Evolutionary conservation across 2,888 invertebrate species (phyloP).

Genomic region (Nymphalis polychloros): DNA sequence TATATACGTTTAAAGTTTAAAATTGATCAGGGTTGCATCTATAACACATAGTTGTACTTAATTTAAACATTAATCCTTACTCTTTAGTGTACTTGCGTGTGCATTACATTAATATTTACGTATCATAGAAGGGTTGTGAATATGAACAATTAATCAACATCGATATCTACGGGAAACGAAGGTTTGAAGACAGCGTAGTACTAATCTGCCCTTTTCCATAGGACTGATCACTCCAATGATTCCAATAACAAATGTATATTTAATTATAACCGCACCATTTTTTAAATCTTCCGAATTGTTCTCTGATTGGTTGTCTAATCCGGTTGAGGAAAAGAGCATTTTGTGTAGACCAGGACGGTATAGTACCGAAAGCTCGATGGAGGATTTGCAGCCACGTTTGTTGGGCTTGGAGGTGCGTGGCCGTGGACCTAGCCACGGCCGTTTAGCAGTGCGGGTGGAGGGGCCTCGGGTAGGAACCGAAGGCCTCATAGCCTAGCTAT

Average conservation of each 20-base stretch:
- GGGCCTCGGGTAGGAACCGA: slow-evolving; percentile 76
- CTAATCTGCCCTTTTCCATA: slow-evolving; percentile 41
- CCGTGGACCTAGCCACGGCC: slow-evolving; percentile 39
- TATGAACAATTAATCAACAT: slow-evolving; percentile 41
- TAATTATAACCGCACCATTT: slow-evolving; percentile 15
- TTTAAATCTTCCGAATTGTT: slow-evolving; percentile 32
- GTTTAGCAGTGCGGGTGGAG: slow-evolving; percentile 78
- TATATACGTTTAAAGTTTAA: slow-evolving; percentile 55
- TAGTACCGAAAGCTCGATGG: slow-evolving; percentile 61
- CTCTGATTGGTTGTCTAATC: slow-evolving; percentile 12
- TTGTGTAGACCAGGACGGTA: slow-evolving; percentile 48
- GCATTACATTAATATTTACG: slow-evolving; percentile 71
- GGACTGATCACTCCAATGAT: slow-evolving; percentile 13
- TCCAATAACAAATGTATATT: slow-evolving; percentile 9
- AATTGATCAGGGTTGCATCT: slow-evolving; percentile 69
- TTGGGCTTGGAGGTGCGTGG: slow-evolving; percentile 44
- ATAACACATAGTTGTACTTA: slow-evolving; percentile 64
- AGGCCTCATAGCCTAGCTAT: slow-evolving; percentile 85
- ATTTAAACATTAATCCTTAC: slow-evolving; percentile 69
- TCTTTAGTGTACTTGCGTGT: slow-evolving; percentile 70
- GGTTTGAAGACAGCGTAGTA: slow-evolving; percentile 25
- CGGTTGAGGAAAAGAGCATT: slow-evolving; percentile 40
- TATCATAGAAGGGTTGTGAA: slow-evolving; percentile 69
- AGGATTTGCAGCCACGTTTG: slow-evolving; percentile 45
- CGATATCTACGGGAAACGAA: slow-evolving; percentile 27